Evolutionary conservation across 2,113 vertebrate species (phyloP), one percentile per base, ranked within the genome.

Genomic region (Thymallus thymallus): DNA sequence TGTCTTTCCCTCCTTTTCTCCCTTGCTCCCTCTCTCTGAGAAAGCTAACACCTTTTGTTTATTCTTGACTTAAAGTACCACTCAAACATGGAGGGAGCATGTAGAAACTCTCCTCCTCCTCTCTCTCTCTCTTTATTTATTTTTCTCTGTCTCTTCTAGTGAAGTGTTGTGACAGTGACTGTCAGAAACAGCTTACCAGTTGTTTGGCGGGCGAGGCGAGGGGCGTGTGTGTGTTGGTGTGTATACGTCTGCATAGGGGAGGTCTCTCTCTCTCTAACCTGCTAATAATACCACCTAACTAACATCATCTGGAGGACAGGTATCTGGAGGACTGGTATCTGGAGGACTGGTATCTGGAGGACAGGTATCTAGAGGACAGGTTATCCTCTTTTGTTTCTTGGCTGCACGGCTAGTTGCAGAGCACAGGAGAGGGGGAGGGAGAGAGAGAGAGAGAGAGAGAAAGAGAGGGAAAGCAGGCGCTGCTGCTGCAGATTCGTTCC

Each of bases 271-370:
- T 64, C 64, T 35, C 75, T 80, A 93, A 93, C 89, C 89, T 89
- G 84, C 96, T 97, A 96, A 96, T 96, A 96, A 98, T 97, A 96
- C 85, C 92, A 86, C 87, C 90, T 92, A 90, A 92, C 93, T 94
- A 90, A 86, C 92, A 86, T 93, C 94, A 94, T 95, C 92, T 93
- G 86, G 71, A 76, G 82, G 88, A 85, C 86, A 91, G 89, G 90
- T 92, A n/a, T n/a, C n/a, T n/a, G n/a, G n/a, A n/a, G n/a, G n/a
- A n/a, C n/a, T n/a, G n/a, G n/a, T n/a, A n/a, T n/a, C n/a, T n/a
- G n/a, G n/a, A n/a, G n/a, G n/a, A n/a, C n/a, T n/a, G n/a, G n/a
- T n/a, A n/a, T n/a, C n/a, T n/a, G n/a, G n/a, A n/a, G n/a, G n/a
- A n/a, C n/a, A n/a, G n/a, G n/a, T n/a, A 94, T 95, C 92, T 93